Percentiles rank a stretch among this genome's conserved stretches.
These are phyloP conservation scores for Zeus faber DNA, from an alignment of 2,113 vertebrate species.

Conservation along the genomic window DNA sequence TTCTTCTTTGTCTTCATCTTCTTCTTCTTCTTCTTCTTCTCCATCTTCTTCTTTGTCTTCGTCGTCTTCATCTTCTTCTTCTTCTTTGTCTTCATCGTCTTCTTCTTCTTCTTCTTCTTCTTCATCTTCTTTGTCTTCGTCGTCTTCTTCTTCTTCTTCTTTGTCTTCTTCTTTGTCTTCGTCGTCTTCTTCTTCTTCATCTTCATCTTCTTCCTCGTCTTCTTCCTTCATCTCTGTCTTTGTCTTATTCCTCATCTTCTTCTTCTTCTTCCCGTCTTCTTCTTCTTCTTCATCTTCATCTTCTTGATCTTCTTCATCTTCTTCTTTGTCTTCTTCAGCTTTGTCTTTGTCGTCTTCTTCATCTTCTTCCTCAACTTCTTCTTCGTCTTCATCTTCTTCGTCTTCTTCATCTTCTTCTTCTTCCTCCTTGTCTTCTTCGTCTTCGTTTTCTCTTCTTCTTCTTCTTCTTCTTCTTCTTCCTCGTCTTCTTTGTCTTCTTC, in stretches of 20 bases:
- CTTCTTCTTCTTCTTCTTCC: too few relatives aligned
- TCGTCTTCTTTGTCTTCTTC: too few relatives aligned
- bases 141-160: background rate
- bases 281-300: background rate
- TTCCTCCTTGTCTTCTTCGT: too few relatives aligned
- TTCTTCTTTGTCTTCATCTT: too few relatives aligned
- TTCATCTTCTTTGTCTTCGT: constrained; percentile 12
- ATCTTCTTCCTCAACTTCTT: too few relatives aligned
- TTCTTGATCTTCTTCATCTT: background rate
- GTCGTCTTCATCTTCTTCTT: background rate
- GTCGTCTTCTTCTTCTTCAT: constrained; percentile 9
- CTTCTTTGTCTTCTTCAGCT: background rate
- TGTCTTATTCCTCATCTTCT: background rate
- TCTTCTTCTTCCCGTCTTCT: background rate
- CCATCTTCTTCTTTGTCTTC: background rate
- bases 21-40: too few relatives aligned
- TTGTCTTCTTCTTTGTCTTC: background rate
- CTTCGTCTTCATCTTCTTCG: too few relatives aligned
- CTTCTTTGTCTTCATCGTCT: background rate
- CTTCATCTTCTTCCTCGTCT: constrained; percentile 24
- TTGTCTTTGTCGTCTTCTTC: too few relatives aligned
- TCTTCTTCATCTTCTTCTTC: too few relatives aligned
- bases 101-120: constrained; percentile 24
- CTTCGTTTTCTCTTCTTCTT: too few relatives aligned
- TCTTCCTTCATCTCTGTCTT: constrained; percentile 13